Conservation (phyloP, 2,797 vertebrate genomes). For the Cuniculus paca region DNA sequence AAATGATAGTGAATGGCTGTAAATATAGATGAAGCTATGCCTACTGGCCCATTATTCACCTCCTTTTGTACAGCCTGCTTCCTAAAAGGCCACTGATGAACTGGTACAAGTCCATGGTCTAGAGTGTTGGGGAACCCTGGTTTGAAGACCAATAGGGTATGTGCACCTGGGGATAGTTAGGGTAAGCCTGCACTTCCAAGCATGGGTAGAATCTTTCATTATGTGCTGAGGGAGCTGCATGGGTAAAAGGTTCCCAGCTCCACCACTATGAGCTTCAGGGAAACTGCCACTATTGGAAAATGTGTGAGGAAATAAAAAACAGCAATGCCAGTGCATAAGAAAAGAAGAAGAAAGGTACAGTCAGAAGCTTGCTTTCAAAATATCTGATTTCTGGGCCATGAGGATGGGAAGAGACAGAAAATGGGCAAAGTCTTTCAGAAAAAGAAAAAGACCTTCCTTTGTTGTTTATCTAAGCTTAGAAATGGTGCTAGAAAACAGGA, state of each 20-base stretch:
- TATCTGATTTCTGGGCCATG: not conserved
- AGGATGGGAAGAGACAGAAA: not conserved
- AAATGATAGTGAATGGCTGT: not conserved
- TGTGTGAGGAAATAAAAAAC: not conserved
- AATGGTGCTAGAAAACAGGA: not conserved
- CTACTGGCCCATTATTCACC: not conserved
- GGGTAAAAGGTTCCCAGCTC: not conserved
- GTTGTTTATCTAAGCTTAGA: not conserved
- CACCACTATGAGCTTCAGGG: not conserved
- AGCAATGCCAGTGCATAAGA: not conserved
- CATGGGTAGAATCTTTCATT: not conserved
- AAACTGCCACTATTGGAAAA: not conserved
- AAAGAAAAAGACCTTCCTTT: not conserved
- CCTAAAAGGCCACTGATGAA: not conserved
- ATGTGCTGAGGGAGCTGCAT: not conserved
- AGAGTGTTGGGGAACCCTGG: not conserved
- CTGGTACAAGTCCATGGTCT: not conserved
- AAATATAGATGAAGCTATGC: not conserved
- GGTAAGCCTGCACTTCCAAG: not conserved
- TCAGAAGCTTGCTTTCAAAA: not conserved
- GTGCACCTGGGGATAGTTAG: not conserved
- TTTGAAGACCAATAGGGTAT: not conserved
- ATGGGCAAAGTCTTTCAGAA: not conserved
- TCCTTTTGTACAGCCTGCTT: not conserved
- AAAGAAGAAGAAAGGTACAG: not conserved